Evolutionary conservation across 2,888 invertebrate genomes (phyloP).

Genomic region (Belgica antarctica): DNA sequence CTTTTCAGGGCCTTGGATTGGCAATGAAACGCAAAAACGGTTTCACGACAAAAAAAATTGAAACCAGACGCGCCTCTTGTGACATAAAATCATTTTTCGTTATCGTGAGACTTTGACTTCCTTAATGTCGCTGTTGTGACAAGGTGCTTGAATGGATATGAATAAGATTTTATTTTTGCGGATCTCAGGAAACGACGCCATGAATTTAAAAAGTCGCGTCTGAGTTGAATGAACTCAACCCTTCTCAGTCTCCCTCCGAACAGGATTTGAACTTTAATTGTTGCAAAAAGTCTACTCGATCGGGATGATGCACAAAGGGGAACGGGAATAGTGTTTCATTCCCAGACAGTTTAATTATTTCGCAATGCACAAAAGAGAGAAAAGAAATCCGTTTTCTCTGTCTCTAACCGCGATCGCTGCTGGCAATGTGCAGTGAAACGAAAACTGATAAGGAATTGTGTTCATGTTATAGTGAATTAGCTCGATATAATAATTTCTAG

Average conservation of each 20-base stretch:
- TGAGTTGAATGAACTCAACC: constrained; percentile 37
- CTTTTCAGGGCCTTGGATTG: background rate
- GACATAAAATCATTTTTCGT: too few relatives aligned
- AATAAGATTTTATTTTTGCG: too few relatives aligned
- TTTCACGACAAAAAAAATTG: too few relatives aligned
- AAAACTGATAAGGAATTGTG: constrained; percentile 1
- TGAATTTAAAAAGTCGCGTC: background rate
- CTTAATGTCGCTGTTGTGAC: too few relatives aligned
- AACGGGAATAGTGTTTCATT: background rate
- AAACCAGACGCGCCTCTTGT: too few relatives aligned
- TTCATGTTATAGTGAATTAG: background rate
- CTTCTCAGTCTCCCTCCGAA: background rate
- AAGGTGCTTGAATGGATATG: too few relatives aligned
- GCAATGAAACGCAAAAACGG: too few relatives aligned
- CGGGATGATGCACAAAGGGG: constrained; percentile 8
- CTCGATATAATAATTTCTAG: background rate
- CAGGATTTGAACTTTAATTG: background rate
- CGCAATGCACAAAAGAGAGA: too few relatives aligned
- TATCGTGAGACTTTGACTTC: too few relatives aligned
- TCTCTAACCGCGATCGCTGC: constrained; percentile 1
- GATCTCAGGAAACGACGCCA: background rate
- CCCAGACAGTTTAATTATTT: constrained; percentile 7
- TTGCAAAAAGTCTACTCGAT: constrained; percentile 11
- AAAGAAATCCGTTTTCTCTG: too few relatives aligned
- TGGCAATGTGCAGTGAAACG: background rate